These are phyloP conservation scores for Enteromius thamalakanensis DNA, from an alignment of 2,797 vertebrate genomes.

Conservation along the genomic window DNA sequence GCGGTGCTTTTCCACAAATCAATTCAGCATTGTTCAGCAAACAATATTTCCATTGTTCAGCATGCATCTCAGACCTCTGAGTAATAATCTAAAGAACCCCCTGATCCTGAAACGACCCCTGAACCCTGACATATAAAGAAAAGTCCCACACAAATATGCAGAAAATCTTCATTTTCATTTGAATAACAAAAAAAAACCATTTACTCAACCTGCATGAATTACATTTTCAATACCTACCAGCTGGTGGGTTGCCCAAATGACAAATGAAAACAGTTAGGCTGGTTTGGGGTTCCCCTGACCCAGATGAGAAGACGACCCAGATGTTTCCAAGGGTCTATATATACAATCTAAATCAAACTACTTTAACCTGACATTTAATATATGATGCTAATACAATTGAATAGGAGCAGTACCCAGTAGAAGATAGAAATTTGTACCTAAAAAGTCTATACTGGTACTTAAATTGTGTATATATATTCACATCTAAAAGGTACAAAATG, in stretches of 20 bases:
- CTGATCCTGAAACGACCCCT: constrained; percentile 33
- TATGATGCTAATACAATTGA: neutral
- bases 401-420: too few species aligned
- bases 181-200: neutral
- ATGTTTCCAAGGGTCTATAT: neutral
- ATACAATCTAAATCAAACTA: neutral
- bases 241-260: too few species aligned
- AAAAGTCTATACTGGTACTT: too few species aligned
- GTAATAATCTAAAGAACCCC: constrained; percentile 49
- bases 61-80: constrained; percentile 35
- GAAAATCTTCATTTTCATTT: neutral
- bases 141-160: constrained; percentile 34
- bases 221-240: neutral
- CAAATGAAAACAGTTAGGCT: neutral
- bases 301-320: neutral
- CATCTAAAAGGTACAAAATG: too few species aligned
- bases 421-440: too few species aligned
- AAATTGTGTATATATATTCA: too few species aligned
- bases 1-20: constrained; percentile 24
- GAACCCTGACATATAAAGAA: constrained; percentile 46
- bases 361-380: neutral
- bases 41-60: constrained; percentile 55
- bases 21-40: constrained; percentile 56
- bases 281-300: neutral
- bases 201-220: neutral